Evolutionary conservation across 2,797 vertebrate species (phyloP), one percentile per base, ranked within the genome.

Genomic region (Scleropages formosus): DNA sequence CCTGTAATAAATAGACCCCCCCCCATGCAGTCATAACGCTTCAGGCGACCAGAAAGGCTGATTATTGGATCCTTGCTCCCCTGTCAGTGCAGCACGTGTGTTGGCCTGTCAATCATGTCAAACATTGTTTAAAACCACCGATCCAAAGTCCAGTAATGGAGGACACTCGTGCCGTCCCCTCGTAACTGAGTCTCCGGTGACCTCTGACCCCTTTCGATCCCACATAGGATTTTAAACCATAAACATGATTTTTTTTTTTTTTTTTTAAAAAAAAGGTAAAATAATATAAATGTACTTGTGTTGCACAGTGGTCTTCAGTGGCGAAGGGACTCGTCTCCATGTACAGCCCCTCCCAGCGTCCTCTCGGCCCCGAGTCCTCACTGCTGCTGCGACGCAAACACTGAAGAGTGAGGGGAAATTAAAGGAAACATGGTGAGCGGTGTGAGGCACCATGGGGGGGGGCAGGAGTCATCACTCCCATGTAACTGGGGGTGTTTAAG

Each of bases 321-420:
- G n/a, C n/a, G n/a, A n/a, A n/a, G n/a, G n/a, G n/a, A n/a, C 39
- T 39, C 31, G 39, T 39, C 31, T 39, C 31, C 31, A 39, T 39
- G 31, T 39, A 39, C 31, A 6, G 61, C 76, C 77, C 77, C 79
- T 66, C 65, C 11, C 79, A 75, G 74, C 26, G 51, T 62, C 31
- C 16, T n/a, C 24, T 31, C 24, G 26, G 70, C 31, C 31, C 2
- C 31, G 24, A 51, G 27, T 47, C 49, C 61, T 74, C 47, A 79
- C 76, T 78, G 80, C 75, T 75, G 73, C 27, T 73, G 78, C 44
- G 83, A 22, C 53, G 85, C 81, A 78, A 90, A 88, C 87, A 89
- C 90, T 91, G 74, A 1, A 12, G 59, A 9, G 24, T 16, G 0
- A 53, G 9, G 53, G 9, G 47, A 26, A 15, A 0, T 39, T 8